Evolutionary conservation across 2,113 vertebrate species (phyloP), one percentile per base, ranked within the genome.

Genomic region (Sialia sialis): DNA sequence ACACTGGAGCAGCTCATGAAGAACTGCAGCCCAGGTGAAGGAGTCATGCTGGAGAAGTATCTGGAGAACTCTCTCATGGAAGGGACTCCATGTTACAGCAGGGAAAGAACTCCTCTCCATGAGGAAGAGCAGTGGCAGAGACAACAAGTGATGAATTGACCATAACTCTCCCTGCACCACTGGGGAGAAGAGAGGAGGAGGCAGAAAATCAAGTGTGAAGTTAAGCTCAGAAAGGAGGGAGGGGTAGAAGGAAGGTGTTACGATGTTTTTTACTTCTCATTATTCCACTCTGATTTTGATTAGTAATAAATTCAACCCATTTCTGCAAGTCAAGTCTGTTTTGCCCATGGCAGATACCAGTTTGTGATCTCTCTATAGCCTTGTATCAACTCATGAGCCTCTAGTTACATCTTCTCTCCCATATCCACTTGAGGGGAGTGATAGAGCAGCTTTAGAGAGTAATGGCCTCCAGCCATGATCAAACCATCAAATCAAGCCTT

Each of bases 21-120:
- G 23, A 52, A 54, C 38, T 69, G 18, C 32, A 51, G 22, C 21
- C 22, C 2, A 9, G 44, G 34, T 17, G 18, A 92, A 46, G 13
- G 12, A 54, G 4, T 10, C 10, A 9, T 8, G 9, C 1, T 74
- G 25, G 27, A 86, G 16, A 62, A 73, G 22, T 46, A 27, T 4
- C 2, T 22, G 22, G 13, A 63, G 38, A 62, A 38, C 38, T 27
- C 48, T 27, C 27, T 27, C 0, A 0, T 14, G 8, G 38, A 22
- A 43, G 5, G 32, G 48, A 63, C 11, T 73, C n/a, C 48, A 63
- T 0, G 0, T 0, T 55, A n/a, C 17, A 84, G 4, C 8, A 63
- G 14, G 22, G 27, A 38, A 63, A 55, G 27, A 22, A 73, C 18
- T 63, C 29, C 9, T 46, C 39, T 84, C 9, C 39, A 11, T 18